phyloP scores from a whole-genome alignment of 2,888 invertebrate genomes.

The Horisme vitalbata region DNA sequence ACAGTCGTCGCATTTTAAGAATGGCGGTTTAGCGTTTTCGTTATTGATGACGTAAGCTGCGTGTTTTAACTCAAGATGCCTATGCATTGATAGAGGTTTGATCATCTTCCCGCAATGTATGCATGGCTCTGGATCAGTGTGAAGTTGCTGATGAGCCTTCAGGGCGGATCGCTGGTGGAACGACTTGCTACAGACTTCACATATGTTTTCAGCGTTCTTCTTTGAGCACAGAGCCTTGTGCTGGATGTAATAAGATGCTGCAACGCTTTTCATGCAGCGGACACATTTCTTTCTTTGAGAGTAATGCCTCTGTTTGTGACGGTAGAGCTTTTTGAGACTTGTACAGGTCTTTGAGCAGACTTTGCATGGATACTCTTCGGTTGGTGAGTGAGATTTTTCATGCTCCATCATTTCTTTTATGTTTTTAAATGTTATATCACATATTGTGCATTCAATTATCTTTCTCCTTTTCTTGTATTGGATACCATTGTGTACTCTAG shows the following conservation, averaged over 20 bases:
- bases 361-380: constrained; percentile 48
- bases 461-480: constrained; percentile 52
- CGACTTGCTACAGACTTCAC: constrained; percentile 48
- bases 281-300: constrained; percentile 46
- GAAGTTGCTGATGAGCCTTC: constrained; percentile 41
- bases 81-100: constrained; percentile 42
- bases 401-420: constrained; percentile 49
- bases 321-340: constrained; percentile 46
- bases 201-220: constrained; percentile 26
- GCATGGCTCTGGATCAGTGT: constrained; percentile 42
- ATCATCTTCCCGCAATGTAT: constrained; percentile 38
- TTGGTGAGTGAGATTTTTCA: constrained; percentile 41
- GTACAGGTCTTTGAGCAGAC: constrained; percentile 47
- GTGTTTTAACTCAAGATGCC: constrained; percentile 45
- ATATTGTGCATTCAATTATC: constrained; percentile 53
- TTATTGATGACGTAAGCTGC: background rate
- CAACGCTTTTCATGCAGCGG: constrained; percentile 46
- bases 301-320: constrained; percentile 51
- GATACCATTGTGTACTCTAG: constrained; percentile 49
- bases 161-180: constrained; percentile 40
- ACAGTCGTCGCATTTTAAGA: constrained; percentile 21
- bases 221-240: constrained; percentile 43
- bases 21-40: background rate
- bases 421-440: constrained; percentile 47
- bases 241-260: constrained; percentile 43